These are phyloP conservation scores for Bufo gargarizans DNA, from an alignment of 2,113 vertebrate species.

Conservation along the genomic window DNA sequence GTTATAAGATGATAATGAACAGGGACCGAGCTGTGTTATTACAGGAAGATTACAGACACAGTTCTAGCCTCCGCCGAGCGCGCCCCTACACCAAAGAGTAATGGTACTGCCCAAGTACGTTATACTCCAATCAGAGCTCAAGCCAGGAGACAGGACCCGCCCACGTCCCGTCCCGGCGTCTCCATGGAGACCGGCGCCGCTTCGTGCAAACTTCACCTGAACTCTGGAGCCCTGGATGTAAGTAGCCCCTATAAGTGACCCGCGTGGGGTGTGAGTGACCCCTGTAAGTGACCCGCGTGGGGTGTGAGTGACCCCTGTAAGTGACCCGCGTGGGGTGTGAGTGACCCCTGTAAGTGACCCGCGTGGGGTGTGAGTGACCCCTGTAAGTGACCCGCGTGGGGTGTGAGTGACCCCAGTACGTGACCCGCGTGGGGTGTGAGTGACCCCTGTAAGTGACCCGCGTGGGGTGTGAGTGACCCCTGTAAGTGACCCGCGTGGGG, in stretches of 20 bases:
- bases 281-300: not conserved
- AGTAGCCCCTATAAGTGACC: not conserved
- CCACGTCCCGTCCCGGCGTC: slow-evolving; percentile 13
- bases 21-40: too few species aligned
- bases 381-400: not conserved
- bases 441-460: not conserved
- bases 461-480: not conserved
- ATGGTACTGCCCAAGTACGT: not conserved
- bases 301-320: not conserved
- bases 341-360: not conserved
- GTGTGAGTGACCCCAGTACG: not conserved
- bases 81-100: not conserved
- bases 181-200: slow-evolving; percentile 14
- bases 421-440: not conserved
- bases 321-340: not conserved
- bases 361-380: not conserved
- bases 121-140: not conserved
- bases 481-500: not conserved
- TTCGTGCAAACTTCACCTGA: slow-evolving; percentile 7
- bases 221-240: too few species aligned
- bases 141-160: not conserved
- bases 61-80: not conserved
- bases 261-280: not conserved
- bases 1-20: too few species aligned
- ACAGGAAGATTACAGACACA: too few species aligned